Base-by-base conservation (phyloP, 2,888 invertebrate genomes). In the Sphecodes monilicornis region DNA sequence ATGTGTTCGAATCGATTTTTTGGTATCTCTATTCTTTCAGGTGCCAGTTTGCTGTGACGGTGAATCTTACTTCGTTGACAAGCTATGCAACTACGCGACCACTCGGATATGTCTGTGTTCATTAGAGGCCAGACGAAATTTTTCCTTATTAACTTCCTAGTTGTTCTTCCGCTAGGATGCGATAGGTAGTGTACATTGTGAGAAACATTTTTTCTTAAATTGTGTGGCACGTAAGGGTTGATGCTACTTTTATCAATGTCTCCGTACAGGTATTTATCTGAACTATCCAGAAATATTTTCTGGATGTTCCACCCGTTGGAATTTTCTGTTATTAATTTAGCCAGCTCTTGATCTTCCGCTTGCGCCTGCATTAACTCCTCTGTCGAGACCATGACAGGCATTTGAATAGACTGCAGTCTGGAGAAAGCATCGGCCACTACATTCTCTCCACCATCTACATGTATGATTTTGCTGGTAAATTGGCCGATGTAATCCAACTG, bases 401-500 rank as follows among this genome's bases (percentile, higher is more conserved):
- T n/a, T n/a, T n/a, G n/a, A n/a, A n/a, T n/a, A n/a, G n/a, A n/a
- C n/a, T n/a, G n/a, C n/a, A n/a, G n/a, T n/a, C n/a, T n/a, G n/a
- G n/a, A n/a, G n/a, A n/a, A n/a, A n/a, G n/a, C n/a, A n/a, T n/a
- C n/a, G n/a, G n/a, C n/a, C n/a, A n/a, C n/a, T n/a, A n/a, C n/a
- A n/a, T n/a, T n/a, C n/a, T n/a, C n/a, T n/a, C n/a, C n/a, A n/a
- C n/a, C n/a, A n/a, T n/a, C n/a, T n/a, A n/a, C n/a, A n/a, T n/a
- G n/a, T n/a, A n/a, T n/a, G n/a, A 39, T 26, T 41, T 78, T 85
- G 41, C 10, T 41, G 41, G 41, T 41, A 41, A 41, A 41, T 41
- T 41, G 41, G 41, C 41, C 11, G 41, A 41, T 41, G 41, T 39
- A 39, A 39, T 39, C 39, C 11, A 93, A 76, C 0, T 91, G 88